These are phyloP conservation scores for Mareca strepera DNA, from an alignment of 2,797 vertebrate genomes.

Conservation along the genomic window DNA sequence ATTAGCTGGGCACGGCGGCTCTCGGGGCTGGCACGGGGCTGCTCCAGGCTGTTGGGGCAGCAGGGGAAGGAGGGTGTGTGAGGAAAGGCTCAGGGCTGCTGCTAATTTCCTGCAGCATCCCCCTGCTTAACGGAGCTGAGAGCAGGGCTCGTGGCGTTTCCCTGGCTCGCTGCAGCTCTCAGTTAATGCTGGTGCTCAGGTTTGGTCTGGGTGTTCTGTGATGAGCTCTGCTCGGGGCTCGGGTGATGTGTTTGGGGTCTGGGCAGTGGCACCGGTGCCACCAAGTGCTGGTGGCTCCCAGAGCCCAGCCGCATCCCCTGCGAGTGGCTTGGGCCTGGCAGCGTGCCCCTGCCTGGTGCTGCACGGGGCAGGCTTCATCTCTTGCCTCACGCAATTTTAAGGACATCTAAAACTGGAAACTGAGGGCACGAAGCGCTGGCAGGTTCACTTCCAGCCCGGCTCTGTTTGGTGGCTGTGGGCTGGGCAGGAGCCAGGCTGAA, in stretches of 20 bases:
- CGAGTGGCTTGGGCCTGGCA: accelerated
- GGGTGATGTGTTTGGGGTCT: not conserved
- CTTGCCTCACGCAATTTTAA: not conserved
- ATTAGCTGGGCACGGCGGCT: not conserved
- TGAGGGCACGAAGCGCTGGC: not conserved
- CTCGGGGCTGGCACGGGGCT: not conserved
- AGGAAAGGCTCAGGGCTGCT: not conserved
- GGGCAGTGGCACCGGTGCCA: not conserved
- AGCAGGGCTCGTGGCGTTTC: accelerated
- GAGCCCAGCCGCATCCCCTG: not conserved
- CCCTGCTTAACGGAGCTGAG: not conserved
- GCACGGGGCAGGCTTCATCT: not conserved
- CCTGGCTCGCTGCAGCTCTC: not conserved
- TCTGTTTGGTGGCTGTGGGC: not conserved
- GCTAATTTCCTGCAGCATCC: not conserved
- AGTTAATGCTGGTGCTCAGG: not conserved
- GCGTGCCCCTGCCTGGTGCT: not conserved
- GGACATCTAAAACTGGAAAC: not conserved
- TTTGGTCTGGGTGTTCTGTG: not conserved
- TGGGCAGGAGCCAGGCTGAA: not conserved
- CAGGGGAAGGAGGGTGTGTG: not conserved
- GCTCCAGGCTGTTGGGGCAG: not conserved
- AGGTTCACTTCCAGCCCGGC: too few species aligned
- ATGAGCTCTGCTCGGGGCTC: not conserved
- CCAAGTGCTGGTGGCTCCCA: accelerated